Percentiles rank a stretch among this genome's conserved stretches.
These are phyloP conservation scores for Nesidiocoris tenuis DNA, from an alignment of 2,888 invertebrate genomes.

Conservation along the genomic window DNA sequence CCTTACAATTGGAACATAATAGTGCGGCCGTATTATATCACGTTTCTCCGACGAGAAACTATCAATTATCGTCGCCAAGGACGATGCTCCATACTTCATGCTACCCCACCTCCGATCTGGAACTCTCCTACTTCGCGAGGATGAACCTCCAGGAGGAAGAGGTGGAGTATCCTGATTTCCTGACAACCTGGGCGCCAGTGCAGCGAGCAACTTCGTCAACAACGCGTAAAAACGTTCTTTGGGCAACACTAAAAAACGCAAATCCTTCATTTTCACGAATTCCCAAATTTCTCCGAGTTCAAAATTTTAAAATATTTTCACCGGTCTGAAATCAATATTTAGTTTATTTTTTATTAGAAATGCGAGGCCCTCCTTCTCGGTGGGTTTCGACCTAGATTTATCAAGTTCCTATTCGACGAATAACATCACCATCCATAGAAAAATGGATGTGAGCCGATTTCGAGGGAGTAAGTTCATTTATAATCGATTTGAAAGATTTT, in stretches of 20 bases:
- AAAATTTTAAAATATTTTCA: too few species aligned
- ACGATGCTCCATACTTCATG: not conserved
- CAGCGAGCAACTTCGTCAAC: not conserved
- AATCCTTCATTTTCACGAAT: too few species aligned
- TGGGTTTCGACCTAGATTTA: too few species aligned
- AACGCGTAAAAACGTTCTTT: too few species aligned
- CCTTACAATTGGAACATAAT: not conserved
- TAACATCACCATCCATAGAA: too few species aligned
- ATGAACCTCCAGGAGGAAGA: not conserved
- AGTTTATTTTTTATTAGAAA: too few species aligned
- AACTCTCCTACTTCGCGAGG: not conserved
- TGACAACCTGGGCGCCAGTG: not conserved
- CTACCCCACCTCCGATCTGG: not conserved
- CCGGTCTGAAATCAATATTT: too few species aligned
- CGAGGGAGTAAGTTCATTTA: not conserved
- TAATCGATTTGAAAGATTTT: too few species aligned
- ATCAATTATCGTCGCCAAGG: not conserved
- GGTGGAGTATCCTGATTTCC: not conserved
- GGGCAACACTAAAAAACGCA: too few species aligned
- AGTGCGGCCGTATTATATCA: not conserved
- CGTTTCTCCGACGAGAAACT: not conserved
- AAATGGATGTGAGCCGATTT: constrained; percentile 2
- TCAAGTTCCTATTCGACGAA: too few species aligned
- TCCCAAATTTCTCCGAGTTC: too few species aligned
- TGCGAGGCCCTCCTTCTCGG: too few species aligned